phyloP scores from a whole-genome alignment of 2,113 vertebrate genomes.

The Phodopus roborovskii region DNA sequence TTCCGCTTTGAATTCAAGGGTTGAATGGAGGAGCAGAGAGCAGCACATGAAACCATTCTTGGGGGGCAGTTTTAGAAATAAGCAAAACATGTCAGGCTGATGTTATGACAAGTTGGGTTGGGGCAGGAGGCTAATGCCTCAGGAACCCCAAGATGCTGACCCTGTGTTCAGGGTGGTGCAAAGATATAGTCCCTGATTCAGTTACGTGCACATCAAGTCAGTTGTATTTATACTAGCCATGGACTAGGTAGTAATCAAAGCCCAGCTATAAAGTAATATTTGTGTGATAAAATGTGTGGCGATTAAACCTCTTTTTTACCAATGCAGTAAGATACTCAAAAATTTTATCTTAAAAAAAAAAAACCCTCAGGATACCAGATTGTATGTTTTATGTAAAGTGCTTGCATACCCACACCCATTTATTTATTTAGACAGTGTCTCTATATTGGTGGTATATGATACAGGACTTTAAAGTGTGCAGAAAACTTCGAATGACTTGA shows the following conservation, averaged over 20 bases:
- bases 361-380: background rate
- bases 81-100: background rate
- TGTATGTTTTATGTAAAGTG: background rate
- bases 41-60: background rate
- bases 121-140: background rate
- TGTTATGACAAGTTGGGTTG: background rate
- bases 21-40: background rate
- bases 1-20: background rate
- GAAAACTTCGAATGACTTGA: fast-evolving
- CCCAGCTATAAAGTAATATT: fast-evolving
- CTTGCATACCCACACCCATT: fast-evolving
- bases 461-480: background rate
- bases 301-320: background rate
- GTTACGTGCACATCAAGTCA: fast-evolving
- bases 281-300: too few relatives aligned
- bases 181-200: background rate
- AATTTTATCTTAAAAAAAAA: background rate
- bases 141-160: background rate
- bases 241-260: background rate
- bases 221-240: fast-evolving
- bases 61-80: background rate
- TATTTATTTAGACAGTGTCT: background rate
- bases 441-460: fast-evolving
- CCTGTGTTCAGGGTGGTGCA: background rate
- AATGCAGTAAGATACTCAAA: background rate